phyloP scores from a whole-genome alignment of 2,888 invertebrate genomes.

The Morpho deidamia region DNA sequence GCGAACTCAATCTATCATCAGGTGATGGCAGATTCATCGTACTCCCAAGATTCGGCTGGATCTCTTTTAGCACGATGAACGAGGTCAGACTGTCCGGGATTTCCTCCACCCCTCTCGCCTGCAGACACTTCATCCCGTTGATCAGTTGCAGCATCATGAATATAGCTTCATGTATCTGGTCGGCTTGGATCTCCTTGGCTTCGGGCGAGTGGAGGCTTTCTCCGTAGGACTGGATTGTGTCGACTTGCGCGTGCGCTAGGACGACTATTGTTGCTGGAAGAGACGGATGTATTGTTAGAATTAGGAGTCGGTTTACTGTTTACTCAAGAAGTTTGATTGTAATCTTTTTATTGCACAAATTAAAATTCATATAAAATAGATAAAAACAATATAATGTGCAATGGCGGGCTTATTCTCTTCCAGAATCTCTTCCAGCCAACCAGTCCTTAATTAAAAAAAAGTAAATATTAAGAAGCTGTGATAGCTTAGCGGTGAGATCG shows the following conservation, averaged over 20 bases:
- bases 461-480: too few species aligned
- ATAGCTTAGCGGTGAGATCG: too few species aligned
- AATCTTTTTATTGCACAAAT: neutral
- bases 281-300: neutral
- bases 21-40: slow-evolving; percentile 39
- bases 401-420: too few species aligned
- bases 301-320: neutral
- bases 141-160: slow-evolving; percentile 89
- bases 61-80: slow-evolving; percentile 84
- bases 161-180: slow-evolving; percentile 81
- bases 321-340: too few species aligned
- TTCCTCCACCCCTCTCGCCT: slow-evolving; percentile 90
- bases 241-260: slow-evolving; percentile 84
- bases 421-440: too few species aligned
- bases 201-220: slow-evolving; percentile 78
- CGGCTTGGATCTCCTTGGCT: slow-evolving; percentile 67
- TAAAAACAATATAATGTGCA: too few species aligned
- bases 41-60: slow-evolving; percentile 47
- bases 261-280: slow-evolving; percentile 87
- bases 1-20: slow-evolving; percentile 63
- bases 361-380: too few species aligned
- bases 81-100: slow-evolving; percentile 83
- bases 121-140: slow-evolving; percentile 88
- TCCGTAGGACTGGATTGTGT: slow-evolving; percentile 85
- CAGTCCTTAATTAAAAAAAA: too few species aligned